Evolutionary conservation across 2,888 invertebrate genomes (phyloP), one percentile per base, ranked within the genome.

Genomic region (Cosmopolites sordidus): DNA sequence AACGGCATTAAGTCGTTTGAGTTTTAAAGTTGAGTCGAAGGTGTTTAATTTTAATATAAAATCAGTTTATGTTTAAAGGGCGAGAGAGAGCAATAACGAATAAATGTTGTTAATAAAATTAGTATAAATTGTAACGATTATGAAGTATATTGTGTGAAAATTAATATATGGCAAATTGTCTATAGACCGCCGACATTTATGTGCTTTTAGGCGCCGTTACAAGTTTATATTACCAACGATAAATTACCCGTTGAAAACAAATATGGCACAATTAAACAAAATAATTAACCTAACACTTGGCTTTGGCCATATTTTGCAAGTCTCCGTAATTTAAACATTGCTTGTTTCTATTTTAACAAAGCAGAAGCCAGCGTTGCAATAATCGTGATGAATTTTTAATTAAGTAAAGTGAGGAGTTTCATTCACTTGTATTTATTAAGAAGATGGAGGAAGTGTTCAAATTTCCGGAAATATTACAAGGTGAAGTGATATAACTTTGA

Each of bases 381-480:
- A 46, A 46, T 39, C 18, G 15, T 27, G 22, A 46, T 46, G 27
- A 46, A 46, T 46, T 46, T 46, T 46, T 46, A 46, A 46, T 46
- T 46, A 27, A 39, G 37, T 18, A 14, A 46, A 46, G 39, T 39
- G 18, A 15, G 18, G 14, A 39, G 39, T 46, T 46, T 39, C 27
- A 16, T 40, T 40, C 17, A 14, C 14, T 16, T 9, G 27, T 46
- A 39, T 46, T 46, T 46, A 46, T 46, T 14, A 39, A 22, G 38
- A 18, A 22, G 17, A 2, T 33, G 39, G 16, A 22, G 47, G 29
- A 47, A 40, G 18, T 39, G 40, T 29, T 9, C 14, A 37, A 38
- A 38, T 43, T 33, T 22, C 22, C 22, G 22, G 22, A 22, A 22
- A 22, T 22, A 22, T 22, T 22, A 22, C 22, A 22, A 22, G 22